Conservation (phyloP, 2,888 invertebrate species). For the Ecliptopera silaceata region DNA sequence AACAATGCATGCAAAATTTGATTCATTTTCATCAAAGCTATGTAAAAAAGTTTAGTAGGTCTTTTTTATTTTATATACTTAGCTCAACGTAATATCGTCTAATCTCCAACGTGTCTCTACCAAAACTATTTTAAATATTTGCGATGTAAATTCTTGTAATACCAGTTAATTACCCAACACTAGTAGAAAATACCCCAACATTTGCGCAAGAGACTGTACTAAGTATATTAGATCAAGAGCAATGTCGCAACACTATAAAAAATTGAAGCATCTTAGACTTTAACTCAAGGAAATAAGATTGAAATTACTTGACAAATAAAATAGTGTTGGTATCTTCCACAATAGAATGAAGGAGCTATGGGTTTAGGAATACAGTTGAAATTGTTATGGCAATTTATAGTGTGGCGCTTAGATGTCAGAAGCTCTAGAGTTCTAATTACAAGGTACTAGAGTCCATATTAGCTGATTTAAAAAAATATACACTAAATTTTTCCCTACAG, state of each 20-base stretch:
- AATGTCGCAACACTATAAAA: slow-evolving; percentile 55
- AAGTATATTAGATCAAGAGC: slow-evolving; percentile 59
- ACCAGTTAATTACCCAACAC: slow-evolving; percentile 51
- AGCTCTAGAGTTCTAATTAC: background rate
- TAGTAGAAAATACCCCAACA: slow-evolving; percentile 52
- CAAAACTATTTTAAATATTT: background rate
- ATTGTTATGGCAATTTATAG: background rate
- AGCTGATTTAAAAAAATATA: too few relatives aligned
- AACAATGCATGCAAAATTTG: too few relatives aligned
- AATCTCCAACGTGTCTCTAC: too few relatives aligned
- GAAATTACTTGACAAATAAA: background rate
- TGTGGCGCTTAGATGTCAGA: background rate
- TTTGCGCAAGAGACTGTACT: slow-evolving; percentile 54
- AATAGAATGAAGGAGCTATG: background rate
- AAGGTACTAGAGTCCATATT: background rate
- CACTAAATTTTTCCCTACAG: background rate
- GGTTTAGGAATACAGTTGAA: background rate
- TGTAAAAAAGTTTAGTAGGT: too few relatives aligned
- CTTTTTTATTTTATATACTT: too few relatives aligned
- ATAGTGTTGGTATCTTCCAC: background rate
- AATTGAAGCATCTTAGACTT: background rate
- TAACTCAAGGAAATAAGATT: slow-evolving; percentile 2
- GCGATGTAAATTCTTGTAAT: slow-evolving; percentile 23
- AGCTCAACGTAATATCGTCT: too few relatives aligned
- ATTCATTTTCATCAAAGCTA: too few relatives aligned